Base-by-base conservation (phyloP, 2,888 invertebrate species). In the Acrobasis consociella region DNA sequence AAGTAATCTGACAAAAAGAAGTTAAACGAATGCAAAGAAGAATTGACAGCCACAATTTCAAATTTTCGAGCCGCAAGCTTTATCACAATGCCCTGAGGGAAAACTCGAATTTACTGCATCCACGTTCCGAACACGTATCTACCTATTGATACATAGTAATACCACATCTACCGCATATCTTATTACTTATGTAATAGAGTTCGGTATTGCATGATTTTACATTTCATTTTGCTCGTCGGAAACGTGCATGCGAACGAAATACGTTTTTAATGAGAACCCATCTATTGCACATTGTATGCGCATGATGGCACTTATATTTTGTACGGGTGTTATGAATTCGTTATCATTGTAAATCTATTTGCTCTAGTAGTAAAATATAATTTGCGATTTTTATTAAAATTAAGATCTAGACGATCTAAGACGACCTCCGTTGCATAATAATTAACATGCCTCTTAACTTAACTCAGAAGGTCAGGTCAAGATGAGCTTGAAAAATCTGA, bases 261-360 rank as follows among this genome's bases (percentile, higher is more conserved):
- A 22, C 60, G 60, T 38, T 60, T 51, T 60, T 60, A 60, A 60
- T 60, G 60, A 50, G 60, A 46, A 42, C 22, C 42, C 56, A 56
- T 56, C 42, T 16, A 13, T 56, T 56, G 42, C 38, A 56, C 42
- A 16, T 56, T 15, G 56, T 42, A 42, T 56, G 56, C 56, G 42
- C 56, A 38, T 56, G 39, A 16, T 15, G 42, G 39, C 55, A 42
- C 55, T 42, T 56, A 22, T 22, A 13, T 17, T 51, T 51, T 51
- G 13, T 37, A 52, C n/a, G 52, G n/a, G 9, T 17, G 22, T 9
- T 17, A 51, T 31, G 22, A 10, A 31, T 11, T 52, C 31, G 22
- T 52, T 51, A 51, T n/a, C 15, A 39, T 38, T 55, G 39, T 39
- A 22, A 22, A 22, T 2, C 3, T 3, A 22, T 22, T 22, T 22